Evolutionary conservation across 2,113 vertebrate genomes (phyloP), one percentile per base, ranked within the genome.

Genomic region (Genyomyrus donnyi): DNA sequence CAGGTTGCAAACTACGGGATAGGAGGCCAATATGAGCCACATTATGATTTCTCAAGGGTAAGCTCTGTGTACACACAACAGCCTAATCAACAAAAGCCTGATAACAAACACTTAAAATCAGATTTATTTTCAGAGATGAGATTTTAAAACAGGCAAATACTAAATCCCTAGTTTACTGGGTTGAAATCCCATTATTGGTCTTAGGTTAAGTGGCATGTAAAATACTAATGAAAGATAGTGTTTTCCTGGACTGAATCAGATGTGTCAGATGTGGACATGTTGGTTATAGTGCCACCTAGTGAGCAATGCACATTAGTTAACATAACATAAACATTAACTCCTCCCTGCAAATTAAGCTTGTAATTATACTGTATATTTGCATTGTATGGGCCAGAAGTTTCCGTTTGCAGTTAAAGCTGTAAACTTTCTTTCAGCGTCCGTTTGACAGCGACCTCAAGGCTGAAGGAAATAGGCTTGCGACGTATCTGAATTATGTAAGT

Each of bases 401-500:
- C 83, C 89, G 86, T 84, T 93, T 74, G 46, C 90, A 94, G 95
- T 98, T 97, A 96, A 97, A 95, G 94, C 96, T 97, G 92, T 97
- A 45, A 66, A 92, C 92, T 99, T 96, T 99, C 95, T 99, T 99
- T 94, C 98, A 99, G 98, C 97, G 98, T 94, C 98, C 98, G 95
- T 98, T 97, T 98, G 98, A 99, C 98, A 96, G 95, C 95, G 97
- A 95, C 94, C 97, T 99, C 96, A 97, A 96, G 97, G 93, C 94
- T 94, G 97, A 99, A 95, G 98, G 98, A 95, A 99, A 99, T 98
- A 98, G 98, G 96, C 97, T 99, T 97, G 98, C 98, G 91, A 99
- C 98, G 92, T 99, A 96, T 97, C 97, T 99, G 94, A 99, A 98
- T 96, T 99, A 99, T 95, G 98, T 99, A 98, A 99, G 98, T 99